Evolutionary conservation across 2,888 invertebrate genomes (phyloP).

Genomic region (Platypus cylindrus): DNA sequence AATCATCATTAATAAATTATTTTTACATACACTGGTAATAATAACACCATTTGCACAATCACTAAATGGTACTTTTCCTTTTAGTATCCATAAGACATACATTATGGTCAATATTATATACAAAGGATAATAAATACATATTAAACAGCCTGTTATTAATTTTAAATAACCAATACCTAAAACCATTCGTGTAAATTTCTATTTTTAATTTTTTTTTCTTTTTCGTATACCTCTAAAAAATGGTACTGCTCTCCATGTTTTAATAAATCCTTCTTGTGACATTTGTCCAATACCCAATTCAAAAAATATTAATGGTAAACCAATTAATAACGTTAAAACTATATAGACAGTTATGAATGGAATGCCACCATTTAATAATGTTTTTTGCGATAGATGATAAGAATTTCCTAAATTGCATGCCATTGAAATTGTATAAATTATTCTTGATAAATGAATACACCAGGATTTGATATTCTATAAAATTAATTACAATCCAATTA

Average conservation of each 20-base stretch:
- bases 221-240: constrained; percentile 45
- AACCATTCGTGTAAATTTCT: too few species aligned
- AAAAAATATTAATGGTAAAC: constrained; percentile 45
- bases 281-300: constrained; percentile 52
- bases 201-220: constrained; percentile 2
- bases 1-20: background rate
- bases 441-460: constrained; percentile 33
- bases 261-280: constrained; percentile 51
- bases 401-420: constrained; percentile 44
- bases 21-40: constrained; percentile 33
- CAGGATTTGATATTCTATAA: too few species aligned
- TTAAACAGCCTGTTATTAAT: constrained; percentile 41
- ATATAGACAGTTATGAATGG: constrained; percentile 42
- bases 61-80: constrained; percentile 41
- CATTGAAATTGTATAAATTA: constrained; percentile 42
- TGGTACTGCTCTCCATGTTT: constrained; percentile 52
- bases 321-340: constrained; percentile 38
- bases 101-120: constrained; percentile 43
- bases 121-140: constrained; percentile 44
- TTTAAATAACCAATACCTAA: constrained; percentile 53
- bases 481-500: too few species aligned
- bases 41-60: constrained; percentile 39
- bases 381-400: constrained; percentile 46
- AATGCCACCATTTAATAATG: constrained; percentile 45
- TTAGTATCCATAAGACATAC: constrained; percentile 44